These are phyloP conservation scores for Pitangus sulphuratus DNA, from an alignment of 2,797 vertebrate species.

Conservation along the genomic window DNA sequence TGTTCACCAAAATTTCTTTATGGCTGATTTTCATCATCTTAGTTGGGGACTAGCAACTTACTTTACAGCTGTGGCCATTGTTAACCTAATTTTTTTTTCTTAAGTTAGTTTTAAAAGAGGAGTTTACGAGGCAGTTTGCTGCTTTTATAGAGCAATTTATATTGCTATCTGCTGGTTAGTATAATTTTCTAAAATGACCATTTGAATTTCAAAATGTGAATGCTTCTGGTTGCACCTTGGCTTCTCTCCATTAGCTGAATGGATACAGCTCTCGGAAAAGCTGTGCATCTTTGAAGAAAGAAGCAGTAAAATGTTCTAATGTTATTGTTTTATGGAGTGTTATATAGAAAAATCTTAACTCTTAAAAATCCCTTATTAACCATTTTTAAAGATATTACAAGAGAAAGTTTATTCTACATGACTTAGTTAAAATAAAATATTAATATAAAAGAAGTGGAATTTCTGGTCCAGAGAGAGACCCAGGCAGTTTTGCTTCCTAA, in stretches of 20 bases:
- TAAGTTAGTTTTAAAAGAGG: background rate
- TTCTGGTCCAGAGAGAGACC: background rate
- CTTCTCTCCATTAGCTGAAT: conserved; percentile 46
- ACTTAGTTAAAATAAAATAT: background rate
- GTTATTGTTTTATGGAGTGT: conserved; percentile 33
- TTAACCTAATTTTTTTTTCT: background rate
- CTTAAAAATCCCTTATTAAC: conserved; percentile 17
- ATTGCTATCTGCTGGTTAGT: conserved; percentile 39
- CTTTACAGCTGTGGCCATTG: conserved; percentile 16
- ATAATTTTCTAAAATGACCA: conserved; percentile 51
- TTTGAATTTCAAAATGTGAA: conserved; percentile 18
- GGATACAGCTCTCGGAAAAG: conserved; percentile 23
- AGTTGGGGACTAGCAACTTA: background rate
- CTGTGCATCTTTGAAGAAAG: conserved; percentile 20
- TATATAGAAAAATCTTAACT: background rate
- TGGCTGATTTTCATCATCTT: conserved; percentile 16
- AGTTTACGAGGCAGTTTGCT: conserved; percentile 1
- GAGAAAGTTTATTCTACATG: background rate
- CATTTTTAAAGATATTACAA: background rate
- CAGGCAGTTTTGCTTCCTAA: background rate
- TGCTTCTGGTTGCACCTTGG: conserved; percentile 43
- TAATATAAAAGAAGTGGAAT: background rate
- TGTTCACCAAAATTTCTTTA: conserved; percentile 4
- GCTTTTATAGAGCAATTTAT: conserved; percentile 28
- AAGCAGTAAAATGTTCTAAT: conserved; percentile 3